Conservation (phyloP, 2,888 invertebrate species). For the Latrodectus hesperus region DNA sequence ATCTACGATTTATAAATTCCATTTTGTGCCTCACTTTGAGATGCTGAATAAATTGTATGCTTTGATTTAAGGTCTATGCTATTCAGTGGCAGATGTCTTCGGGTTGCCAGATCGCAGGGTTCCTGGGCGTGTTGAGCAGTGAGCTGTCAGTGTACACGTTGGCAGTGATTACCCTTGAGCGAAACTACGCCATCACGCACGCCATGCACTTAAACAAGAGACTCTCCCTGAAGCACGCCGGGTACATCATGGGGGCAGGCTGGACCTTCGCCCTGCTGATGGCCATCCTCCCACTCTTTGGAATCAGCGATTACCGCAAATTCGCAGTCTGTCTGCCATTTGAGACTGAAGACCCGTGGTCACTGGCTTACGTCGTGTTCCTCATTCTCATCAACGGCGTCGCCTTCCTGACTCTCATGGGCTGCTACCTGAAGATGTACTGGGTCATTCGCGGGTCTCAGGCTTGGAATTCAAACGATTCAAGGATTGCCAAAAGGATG, state of each 20-base stretch:
- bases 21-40: too few species aligned
- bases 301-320: constrained; percentile 94
- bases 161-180: constrained; percentile 95
- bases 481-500: constrained; percentile 96
- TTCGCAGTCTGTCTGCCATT: constrained; percentile 98
- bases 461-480: constrained; percentile 95
- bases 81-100: constrained; percentile 98
- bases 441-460: constrained; percentile 94
- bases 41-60: not conserved
- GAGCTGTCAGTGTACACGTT: constrained; percentile 96
- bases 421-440: constrained; percentile 97
- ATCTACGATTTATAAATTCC: too few species aligned
- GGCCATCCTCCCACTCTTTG: constrained; percentile 91
- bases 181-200: constrained; percentile 97
- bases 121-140: constrained; percentile 93
- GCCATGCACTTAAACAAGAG: constrained; percentile 96
- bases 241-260: constrained; percentile 92
- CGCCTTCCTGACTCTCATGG: constrained; percentile 94
- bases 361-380: constrained; percentile 91
- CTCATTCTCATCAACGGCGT: constrained; percentile 93
- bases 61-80: constrained; percentile 82
- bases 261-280: constrained; percentile 92
- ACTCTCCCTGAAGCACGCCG: constrained; percentile 91
- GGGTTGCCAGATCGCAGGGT: constrained; percentile 94
- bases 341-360: constrained; percentile 86